A percentile compares a stretch with the other conserved stretches of the same genome.
phyloP scores from a whole-genome alignment of 2,888 invertebrate species.

The Flexamia atlantica region DNA sequence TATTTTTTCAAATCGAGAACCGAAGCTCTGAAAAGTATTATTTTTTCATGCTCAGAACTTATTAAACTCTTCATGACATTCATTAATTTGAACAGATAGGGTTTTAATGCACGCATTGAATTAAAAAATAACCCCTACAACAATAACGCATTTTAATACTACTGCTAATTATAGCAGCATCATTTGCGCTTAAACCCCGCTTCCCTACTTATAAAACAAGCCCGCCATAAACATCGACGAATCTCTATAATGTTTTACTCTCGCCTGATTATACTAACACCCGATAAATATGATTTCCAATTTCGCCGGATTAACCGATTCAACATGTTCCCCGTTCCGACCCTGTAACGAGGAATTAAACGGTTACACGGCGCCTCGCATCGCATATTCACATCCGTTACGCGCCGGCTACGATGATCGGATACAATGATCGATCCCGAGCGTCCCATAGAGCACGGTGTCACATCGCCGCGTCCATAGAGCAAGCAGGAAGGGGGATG shows the following conservation, averaged over 20 bases:
- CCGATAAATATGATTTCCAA: background rate
- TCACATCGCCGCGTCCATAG: conserved; percentile 8
- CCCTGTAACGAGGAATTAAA: background rate
- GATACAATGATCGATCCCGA: background rate
- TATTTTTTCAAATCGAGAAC: too few species aligned
- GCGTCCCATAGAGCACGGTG: conserved; percentile 12
- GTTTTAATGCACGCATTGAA: too few species aligned
- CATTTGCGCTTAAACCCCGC: too few species aligned
- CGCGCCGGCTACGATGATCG: background rate
- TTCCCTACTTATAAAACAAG: too few species aligned
- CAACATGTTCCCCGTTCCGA: background rate
- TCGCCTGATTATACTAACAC: background rate
- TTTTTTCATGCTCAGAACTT: too few species aligned
- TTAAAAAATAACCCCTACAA: too few species aligned
- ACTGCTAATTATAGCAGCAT: too few species aligned
- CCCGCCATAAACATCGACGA: too few species aligned
- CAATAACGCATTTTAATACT: too few species aligned
- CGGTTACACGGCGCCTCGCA: background rate
- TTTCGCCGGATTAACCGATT: background rate
- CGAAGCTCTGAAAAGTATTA: too few species aligned
- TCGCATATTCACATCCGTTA: background rate
- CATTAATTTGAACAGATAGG: too few species aligned
- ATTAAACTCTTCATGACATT: too few species aligned
- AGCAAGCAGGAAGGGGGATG: conserved; percentile 8
- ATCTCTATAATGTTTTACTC: background rate